Evolutionary conservation across 2,113 vertebrate species (phyloP), one percentile per base, ranked within the genome.

Genomic region (Xenopus laevis): DNA sequence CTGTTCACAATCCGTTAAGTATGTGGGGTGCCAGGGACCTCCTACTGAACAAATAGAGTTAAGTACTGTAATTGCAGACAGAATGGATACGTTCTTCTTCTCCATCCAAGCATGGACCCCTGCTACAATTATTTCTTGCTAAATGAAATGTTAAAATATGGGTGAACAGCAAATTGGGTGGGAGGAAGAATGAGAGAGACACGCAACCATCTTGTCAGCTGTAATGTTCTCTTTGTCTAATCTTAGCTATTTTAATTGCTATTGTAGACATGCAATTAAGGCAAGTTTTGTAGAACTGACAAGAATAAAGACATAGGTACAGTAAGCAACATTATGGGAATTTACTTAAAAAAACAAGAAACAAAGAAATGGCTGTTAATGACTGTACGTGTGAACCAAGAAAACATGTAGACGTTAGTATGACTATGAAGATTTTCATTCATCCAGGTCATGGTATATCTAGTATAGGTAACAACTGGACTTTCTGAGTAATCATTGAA

Each of bases 51-150:
- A 70, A 63, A 18, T 10, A 20, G 5, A 21, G 45, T 16, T 68
- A 18, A 52, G 10, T 9, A 23, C 9, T 70, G 33, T 77, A 77
- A 77, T 77, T 77, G 74, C 30, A 64, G 67, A 47, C 67, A 64
- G 33, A 64, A 77, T 12, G 33, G 30, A 44, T 69, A 70, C 70
- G 13, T 57, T 52, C 58, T 21, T 18, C 45, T 62, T 52, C 46
- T 76, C 20, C 73, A 76, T 16, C 47, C 58, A 76, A 69, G 66
- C 73, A 55, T 69, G 59, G 66, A 44, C 47, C 52, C 18, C 44
- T 57, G 59, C 44, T 64, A 27, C 61, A 69, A 64, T 63, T 47
- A 23, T 10, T 76, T 63, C 18, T 53, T 40, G 45, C 11, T 61
- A 16, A 66, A 60, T 18, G 44, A 18, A 57, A 60, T 58, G 20